Conservation (phyloP, 2,113 vertebrate species). For the Tetrax tetrax region DNA sequence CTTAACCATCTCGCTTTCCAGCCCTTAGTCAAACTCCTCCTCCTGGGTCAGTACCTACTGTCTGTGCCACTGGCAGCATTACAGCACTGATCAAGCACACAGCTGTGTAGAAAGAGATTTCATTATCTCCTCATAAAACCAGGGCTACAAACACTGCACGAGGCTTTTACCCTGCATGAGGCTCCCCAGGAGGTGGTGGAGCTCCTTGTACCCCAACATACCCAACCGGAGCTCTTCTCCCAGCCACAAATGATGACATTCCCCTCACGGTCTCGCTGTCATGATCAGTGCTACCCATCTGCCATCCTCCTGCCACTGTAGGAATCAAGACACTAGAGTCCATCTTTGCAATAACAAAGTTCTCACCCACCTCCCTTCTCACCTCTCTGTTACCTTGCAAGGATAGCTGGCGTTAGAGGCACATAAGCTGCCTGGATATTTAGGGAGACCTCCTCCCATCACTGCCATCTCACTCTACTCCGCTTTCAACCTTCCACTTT, state of each 20-base stretch:
- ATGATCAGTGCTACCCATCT: not conserved
- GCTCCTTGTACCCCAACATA: not conserved
- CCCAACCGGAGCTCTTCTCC: not conserved
- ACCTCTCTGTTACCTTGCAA: not conserved
- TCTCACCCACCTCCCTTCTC: not conserved
- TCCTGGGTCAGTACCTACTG: not conserved
- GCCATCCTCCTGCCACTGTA: rapidly evolving
- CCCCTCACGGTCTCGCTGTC: rapidly evolving
- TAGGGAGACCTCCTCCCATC: not conserved
- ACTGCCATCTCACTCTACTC: not conserved
- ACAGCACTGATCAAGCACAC: not conserved
- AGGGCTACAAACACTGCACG: rapidly evolving
- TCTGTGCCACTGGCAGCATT: not conserved
- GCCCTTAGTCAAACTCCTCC: not conserved
- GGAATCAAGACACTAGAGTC: not conserved
- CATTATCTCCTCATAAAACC: not conserved
- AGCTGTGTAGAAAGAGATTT: not conserved
- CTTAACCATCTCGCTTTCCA: not conserved
- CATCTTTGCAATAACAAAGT: not conserved
- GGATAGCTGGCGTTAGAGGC: not conserved
- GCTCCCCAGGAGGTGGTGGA: not conserved
- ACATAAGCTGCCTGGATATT: not conserved
- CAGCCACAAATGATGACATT: rapidly evolving
- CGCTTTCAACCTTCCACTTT: not conserved
- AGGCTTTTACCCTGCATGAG: not conserved